A percentile compares a stretch with the other conserved stretches of the same genome.
phyloP scores from a whole-genome alignment of 1,140 invertebrate species.

The Lepidurus arcticus region DNA sequence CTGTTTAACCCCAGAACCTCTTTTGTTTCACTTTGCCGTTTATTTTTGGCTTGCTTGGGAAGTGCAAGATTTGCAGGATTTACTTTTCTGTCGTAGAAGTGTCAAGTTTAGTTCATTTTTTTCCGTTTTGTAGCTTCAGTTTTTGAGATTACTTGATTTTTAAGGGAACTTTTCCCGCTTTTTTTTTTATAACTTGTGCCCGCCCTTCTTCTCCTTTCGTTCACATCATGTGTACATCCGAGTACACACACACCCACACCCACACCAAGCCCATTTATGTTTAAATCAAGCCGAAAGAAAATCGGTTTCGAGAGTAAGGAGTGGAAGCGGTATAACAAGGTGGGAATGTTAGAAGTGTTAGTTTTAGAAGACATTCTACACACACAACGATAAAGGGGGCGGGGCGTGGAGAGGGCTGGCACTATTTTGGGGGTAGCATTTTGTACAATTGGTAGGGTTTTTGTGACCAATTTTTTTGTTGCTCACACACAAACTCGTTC shows the following conservation, averaged over 20 bases:
- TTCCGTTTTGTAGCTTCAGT: too few species aligned
- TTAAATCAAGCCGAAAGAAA: too few species aligned
- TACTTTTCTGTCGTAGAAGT: too few species aligned
- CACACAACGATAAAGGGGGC: background rate
- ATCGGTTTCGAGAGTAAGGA: too few species aligned
- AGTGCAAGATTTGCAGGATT: too few species aligned
- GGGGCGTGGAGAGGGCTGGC: slow-evolving; percentile 11
- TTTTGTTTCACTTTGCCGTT: slow-evolving; percentile 20
- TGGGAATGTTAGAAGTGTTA: too few species aligned
- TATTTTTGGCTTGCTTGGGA: too few species aligned
- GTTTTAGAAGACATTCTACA: background rate
- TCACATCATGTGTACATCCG: background rate
- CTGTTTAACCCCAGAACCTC: slow-evolving; percentile 24
- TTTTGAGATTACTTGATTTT: too few species aligned
- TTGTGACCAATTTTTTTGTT: background rate
- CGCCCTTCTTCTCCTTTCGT: background rate
- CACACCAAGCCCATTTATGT: too few species aligned
- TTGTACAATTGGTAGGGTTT: background rate
- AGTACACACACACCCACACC: too few species aligned
- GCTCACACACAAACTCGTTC: background rate
- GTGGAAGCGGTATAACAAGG: too few species aligned
- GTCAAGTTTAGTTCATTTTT: too few species aligned
- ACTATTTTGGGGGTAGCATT: background rate
- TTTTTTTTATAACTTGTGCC: background rate
- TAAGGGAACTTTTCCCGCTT: background rate